Evolutionary conservation across 2,797 vertebrate species (phyloP).

Genomic region (Zenarchopterus dispar): DNA sequence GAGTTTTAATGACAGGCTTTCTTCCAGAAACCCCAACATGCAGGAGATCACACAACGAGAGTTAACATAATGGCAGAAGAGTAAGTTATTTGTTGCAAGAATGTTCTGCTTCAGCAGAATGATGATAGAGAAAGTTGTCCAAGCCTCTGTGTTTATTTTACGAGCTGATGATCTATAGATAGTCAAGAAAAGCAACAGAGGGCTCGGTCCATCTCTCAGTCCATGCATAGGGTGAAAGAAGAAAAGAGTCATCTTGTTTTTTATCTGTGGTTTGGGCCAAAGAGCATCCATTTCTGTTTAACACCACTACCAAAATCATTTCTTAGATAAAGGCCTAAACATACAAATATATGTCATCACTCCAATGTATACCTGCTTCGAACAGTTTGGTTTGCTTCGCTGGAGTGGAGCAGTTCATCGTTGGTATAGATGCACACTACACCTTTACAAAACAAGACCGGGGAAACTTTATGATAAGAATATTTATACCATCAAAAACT

Average conservation of each 20-base stretch:
- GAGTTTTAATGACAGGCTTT: conserved; percentile 52
- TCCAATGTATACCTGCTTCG: conserved; percentile 5
- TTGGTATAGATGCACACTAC: conserved; percentile 36
- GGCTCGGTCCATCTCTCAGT: conserved; percentile 31
- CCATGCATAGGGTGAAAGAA: conserved; percentile 1
- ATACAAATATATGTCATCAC: conserved; percentile 29
- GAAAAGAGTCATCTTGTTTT: conserved; percentile 76
- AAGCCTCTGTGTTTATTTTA: conserved; percentile 74
- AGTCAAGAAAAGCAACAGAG: conserved; percentile 63
- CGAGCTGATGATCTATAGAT: conserved; percentile 75
- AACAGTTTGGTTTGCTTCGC: conserved; percentile 4
- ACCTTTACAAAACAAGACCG: conserved; percentile 23
- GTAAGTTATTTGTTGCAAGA: conserved; percentile 7
- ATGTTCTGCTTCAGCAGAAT: conserved; percentile 40
- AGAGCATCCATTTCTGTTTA: conserved; percentile 48
- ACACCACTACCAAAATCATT: too few relatives aligned
- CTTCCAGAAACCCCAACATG: conserved; percentile 56
- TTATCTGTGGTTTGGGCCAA: conserved; percentile 80
- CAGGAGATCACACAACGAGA: conserved; percentile 14
- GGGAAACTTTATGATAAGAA: conserved; percentile 47
- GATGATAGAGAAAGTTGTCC: conserved; percentile 64
- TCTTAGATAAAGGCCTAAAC: too few relatives aligned
- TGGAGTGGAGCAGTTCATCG: conserved; percentile 37
- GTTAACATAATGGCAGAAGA: conserved; percentile 37
- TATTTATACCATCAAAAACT: conserved; percentile 32